Evolutionary conservation across 1,140 invertebrate genomes (phyloP), one percentile per base, ranked within the genome.

Genomic region (Sinonovacula constricta): DNA sequence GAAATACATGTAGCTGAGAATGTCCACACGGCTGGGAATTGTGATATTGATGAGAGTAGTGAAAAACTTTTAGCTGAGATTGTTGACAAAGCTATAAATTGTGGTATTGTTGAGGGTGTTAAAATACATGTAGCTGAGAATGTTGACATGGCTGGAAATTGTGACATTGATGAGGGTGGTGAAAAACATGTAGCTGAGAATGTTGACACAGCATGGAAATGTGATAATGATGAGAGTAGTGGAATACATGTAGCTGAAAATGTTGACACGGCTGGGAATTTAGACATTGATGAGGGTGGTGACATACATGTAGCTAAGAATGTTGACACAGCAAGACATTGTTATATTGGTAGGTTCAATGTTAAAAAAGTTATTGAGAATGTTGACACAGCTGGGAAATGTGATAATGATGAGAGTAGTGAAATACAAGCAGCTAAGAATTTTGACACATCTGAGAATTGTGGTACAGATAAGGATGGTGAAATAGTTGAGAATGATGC

Each of bases 91-190:
- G 26, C 18, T 60, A 26, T 3, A 15, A n/a, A 60, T 31, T 60
- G 57, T 60, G 57, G 26, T 60, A 60, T 60, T n/a, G 57, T 22
- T 60, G 3, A 60, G 26, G 26, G 26, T 60, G 30, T 28, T 60
- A 26, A 60, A 24, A 60, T 60, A 60, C 57, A 60, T 60, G 57
- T 60, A 24, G 57, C 57, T 24, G 57, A 60, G 57, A 60, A n/a
- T 24, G 57, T 60, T 60, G 22, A 60, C 57, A 60, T 26, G 15
- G 26, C 18, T 60, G 57, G 57, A 31, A n/a, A 60, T 60, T 60
- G 57, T 60, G 57, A 60, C 28, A 60, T 60, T n/a, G 57, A 3
- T 60, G 57, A 60, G 26, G 18, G 57, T 22, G n/a, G 57, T 60
- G 57, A 60, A 24, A 60, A 22, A 60, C 57, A 60, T 60, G 57